Conservation (phyloP, 2,113 vertebrate species). For the Eidolon helvum region DNA sequence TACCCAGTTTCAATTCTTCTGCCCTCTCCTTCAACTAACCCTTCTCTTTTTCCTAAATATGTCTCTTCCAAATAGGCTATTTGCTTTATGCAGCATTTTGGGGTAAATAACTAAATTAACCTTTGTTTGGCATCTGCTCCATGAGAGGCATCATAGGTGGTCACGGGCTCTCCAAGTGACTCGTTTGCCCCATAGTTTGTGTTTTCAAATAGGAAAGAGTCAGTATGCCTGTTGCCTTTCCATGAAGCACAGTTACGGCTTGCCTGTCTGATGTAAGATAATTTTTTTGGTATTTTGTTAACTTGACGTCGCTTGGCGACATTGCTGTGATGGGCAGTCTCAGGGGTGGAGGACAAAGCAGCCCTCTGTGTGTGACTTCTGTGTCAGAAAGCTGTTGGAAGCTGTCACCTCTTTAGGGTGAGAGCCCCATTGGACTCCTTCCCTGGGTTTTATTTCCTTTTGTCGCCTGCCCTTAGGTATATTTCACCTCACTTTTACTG, state of each 20-base stretch:
- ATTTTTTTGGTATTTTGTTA: background rate
- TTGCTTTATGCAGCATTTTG: conserved; percentile 30
- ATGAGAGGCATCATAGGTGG: background rate
- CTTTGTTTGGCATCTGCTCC: conserved; percentile 5
- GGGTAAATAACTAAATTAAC: conserved; percentile 6
- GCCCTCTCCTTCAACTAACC: background rate
- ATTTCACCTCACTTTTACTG: background rate
- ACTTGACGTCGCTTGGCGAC: background rate
- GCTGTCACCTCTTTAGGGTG: background rate
- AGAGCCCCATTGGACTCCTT: background rate
- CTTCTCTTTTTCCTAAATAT: background rate
- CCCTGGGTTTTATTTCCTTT: background rate
- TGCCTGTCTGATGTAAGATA: background rate
- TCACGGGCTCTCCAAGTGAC: conserved; percentile 9
- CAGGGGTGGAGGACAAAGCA: background rate
- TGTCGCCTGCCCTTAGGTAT: background rate
- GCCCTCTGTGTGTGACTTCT: background rate
- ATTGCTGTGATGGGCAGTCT: background rate
- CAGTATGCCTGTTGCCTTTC: background rate
- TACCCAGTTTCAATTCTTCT: background rate
- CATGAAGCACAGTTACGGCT: accelerated
- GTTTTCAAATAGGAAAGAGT: background rate
- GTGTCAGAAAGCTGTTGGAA: background rate
- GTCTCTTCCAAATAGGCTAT: conserved; percentile 17
- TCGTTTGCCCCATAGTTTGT: accelerated